phyloP scores from a whole-genome alignment of 2,888 invertebrate species.

The Abrostola tripartita region DNA sequence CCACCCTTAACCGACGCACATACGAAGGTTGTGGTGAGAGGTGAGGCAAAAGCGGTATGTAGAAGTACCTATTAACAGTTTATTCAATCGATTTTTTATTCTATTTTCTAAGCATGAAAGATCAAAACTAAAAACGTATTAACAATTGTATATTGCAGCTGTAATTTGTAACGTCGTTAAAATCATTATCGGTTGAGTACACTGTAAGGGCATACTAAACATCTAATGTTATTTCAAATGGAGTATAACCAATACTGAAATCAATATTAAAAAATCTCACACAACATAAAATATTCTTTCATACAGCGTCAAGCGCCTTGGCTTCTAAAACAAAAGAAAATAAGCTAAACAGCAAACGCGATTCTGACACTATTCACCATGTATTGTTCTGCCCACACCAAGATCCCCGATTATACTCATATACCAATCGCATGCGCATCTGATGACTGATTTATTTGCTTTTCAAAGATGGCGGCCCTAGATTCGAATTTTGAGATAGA shows the following conservation, averaged over 20 bases:
- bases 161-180: no score
- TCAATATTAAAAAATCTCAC: conserved; percentile 31
- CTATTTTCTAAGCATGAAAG: no score
- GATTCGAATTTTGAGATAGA: conserved; percentile 53
- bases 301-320: conserved; percentile 33
- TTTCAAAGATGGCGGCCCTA: conserved; percentile 46
- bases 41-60: no score
- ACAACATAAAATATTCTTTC: conserved; percentile 37
- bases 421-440: conserved; percentile 55
- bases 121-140: no score
- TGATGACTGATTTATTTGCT: conserved; percentile 63
- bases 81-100: no score
- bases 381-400: conserved; percentile 73
- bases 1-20: no score
- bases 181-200: no score
- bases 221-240: no score
- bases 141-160: no score
- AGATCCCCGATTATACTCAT: conserved; percentile 66
- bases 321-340: conserved; percentile 44
- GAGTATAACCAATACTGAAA: not conserved
- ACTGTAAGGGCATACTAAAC: no score
- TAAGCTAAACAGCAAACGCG: conserved; percentile 40
- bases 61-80: no score
- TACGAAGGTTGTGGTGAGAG: no score
- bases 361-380: conserved; percentile 50